Conservation (phyloP, 2,888 invertebrate genomes). For the Crioceris asparagi region DNA sequence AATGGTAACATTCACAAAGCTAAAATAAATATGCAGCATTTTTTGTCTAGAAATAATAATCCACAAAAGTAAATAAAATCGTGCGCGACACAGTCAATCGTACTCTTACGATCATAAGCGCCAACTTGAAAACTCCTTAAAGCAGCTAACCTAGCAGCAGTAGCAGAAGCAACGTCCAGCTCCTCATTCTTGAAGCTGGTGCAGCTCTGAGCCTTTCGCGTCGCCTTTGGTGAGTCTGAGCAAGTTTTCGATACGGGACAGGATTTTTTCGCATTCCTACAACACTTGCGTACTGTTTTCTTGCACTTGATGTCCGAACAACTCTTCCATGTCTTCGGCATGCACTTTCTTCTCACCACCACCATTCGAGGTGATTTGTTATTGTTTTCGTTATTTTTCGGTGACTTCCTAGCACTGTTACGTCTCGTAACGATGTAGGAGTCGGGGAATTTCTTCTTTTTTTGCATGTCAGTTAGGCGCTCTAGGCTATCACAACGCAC, state of each 20-base stretch:
- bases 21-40: too few species aligned
- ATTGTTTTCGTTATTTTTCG: constrained; percentile 19
- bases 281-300: constrained; percentile 34
- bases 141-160: constrained; percentile 32
- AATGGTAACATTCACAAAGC: too few species aligned
- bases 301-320: constrained; percentile 36
- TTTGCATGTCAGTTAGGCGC: constrained; percentile 26
- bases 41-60: too few species aligned
- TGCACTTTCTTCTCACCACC: constrained; percentile 27
- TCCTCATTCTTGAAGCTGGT: constrained; percentile 25
- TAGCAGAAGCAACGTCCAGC: constrained; percentile 15
- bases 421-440: constrained; percentile 35
- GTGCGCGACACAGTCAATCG: constrained; percentile 28
- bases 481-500: constrained; percentile 39
- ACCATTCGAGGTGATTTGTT: constrained; percentile 26
- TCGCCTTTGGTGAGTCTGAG: constrained; percentile 21
- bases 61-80: too few species aligned
- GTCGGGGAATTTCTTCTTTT: constrained; percentile 37
- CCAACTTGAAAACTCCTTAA: constrained; percentile 25
- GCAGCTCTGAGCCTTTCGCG: constrained; percentile 33
- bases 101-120: constrained; percentile 31
- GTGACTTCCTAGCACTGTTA: constrained; percentile 22
- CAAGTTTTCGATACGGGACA: constrained; percentile 33
- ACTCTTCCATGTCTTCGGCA: constrained; percentile 36
- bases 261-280: constrained; percentile 34